These are phyloP conservation scores for Petrophora chlorosata DNA, from an alignment of 2,888 invertebrate genomes.

Conservation along the genomic window DNA sequence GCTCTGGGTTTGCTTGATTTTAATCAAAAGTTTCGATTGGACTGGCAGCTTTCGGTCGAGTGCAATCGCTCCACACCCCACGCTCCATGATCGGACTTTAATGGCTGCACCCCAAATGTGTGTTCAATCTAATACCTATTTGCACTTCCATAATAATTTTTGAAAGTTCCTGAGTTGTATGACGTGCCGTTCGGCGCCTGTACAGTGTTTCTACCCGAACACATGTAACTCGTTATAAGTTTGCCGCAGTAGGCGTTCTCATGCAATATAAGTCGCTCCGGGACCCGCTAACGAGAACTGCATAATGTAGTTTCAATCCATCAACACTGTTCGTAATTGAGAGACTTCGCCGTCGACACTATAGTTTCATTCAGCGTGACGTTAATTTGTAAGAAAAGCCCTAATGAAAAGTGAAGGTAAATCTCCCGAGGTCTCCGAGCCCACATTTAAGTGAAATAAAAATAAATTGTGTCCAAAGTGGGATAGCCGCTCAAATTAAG, in stretches of 20 bases:
- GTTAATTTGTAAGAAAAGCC: slow-evolving; percentile 51
- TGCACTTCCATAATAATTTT: slow-evolving; percentile 73
- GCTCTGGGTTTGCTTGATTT: slow-evolving; percentile 78
- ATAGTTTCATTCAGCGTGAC: slow-evolving; percentile 24
- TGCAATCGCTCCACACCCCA: slow-evolving; percentile 60
- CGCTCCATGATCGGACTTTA: slow-evolving; percentile 66
- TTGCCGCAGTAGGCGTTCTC: slow-evolving; percentile 48
- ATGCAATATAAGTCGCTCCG: slow-evolving; percentile 31
- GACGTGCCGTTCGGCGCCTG: slow-evolving; percentile 43
- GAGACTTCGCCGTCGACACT: not conserved
- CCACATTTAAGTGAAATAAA: slow-evolving; percentile 79
- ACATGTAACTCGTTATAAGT: slow-evolving; percentile 70
- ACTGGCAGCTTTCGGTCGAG: slow-evolving; percentile 66
- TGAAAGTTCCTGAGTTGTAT: slow-evolving; percentile 57
- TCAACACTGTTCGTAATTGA: slow-evolving; percentile 14
- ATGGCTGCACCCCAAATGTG: slow-evolving; percentile 69
- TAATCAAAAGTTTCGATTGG: slow-evolving; percentile 83
- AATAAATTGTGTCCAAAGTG: slow-evolving; percentile 78
- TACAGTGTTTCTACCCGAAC: slow-evolving; percentile 45
- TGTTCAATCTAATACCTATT: slow-evolving; percentile 74
- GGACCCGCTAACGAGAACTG: slow-evolving; percentile 44
- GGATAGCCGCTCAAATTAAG: slow-evolving; percentile 81
- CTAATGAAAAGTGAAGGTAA: slow-evolving; percentile 71
- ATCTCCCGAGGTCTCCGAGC: slow-evolving; percentile 61
- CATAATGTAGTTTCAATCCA: slow-evolving; percentile 41